A percentile compares a stretch with the other conserved stretches of the same genome.
These are phyloP conservation scores for Clarias fuscus DNA, from an alignment of 2,797 vertebrate genomes.

Conservation along the genomic window DNA sequence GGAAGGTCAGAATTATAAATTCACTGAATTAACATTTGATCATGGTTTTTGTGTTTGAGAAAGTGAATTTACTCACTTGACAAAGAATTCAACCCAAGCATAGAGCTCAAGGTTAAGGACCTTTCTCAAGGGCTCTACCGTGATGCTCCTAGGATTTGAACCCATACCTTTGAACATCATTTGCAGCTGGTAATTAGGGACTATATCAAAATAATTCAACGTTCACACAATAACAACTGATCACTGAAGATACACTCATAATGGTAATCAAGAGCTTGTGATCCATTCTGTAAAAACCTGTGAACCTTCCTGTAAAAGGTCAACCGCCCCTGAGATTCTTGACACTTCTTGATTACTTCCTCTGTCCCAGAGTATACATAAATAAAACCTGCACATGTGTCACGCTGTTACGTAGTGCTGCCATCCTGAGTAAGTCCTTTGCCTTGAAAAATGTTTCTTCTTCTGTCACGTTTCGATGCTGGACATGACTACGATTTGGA, in stretches of 20 bases:
- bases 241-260: not conserved
- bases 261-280: not conserved
- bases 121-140: not conserved
- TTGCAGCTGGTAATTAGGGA: not conserved
- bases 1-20: constrained; percentile 8
- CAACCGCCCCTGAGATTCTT: not conserved
- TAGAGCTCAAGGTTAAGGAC: no score
- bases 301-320: not conserved
- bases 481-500: not conserved
- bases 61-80: no score
- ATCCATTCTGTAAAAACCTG: no score
- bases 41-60: not conserved
- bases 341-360: not conserved
- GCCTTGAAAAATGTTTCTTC: not conserved
- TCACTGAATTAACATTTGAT: not conserved
- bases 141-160: not conserved
- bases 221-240: not conserved
- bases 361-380: no score
- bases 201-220: not conserved
- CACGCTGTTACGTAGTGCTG: not conserved
- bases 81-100: not conserved
- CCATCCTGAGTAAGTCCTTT: not conserved
- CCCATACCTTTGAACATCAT: not conserved
- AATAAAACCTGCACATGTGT: not conserved
- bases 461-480: not conserved